Evolutionary conservation across 2,888 invertebrate genomes (phyloP).

Genomic region (Apotomis betuletana): DNA sequence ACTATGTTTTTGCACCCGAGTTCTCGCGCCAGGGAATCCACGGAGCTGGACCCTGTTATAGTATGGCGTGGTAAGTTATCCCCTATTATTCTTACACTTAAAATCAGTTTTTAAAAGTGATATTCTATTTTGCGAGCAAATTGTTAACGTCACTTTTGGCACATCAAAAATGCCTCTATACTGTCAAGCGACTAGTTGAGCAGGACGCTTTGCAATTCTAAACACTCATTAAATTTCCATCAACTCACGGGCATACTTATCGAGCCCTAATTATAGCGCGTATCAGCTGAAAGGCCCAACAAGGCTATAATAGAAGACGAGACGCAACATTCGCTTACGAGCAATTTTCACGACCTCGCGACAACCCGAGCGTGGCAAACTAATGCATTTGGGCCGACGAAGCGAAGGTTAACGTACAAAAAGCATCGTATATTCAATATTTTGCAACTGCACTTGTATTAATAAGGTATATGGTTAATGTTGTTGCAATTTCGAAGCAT

Average conservation of each 20-base stretch:
- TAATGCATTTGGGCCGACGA: constrained; percentile 77
- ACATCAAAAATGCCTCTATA: not conserved
- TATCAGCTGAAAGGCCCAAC: constrained; percentile 46
- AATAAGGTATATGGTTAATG: constrained; percentile 72
- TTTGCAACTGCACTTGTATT: constrained; percentile 80
- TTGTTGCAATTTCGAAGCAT: constrained; percentile 75
- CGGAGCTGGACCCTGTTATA: constrained; percentile 75
- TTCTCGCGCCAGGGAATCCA: constrained; percentile 73
- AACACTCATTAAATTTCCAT: not conserved
- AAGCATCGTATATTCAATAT: constrained; percentile 73
- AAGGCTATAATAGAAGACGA: constrained; percentile 41
- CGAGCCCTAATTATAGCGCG: constrained; percentile 18
- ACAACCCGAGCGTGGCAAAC: constrained; percentile 76
- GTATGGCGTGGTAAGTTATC: constrained; percentile 77
- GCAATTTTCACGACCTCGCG: constrained; percentile 71
- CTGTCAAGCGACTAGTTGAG: not conserved
- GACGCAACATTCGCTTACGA: constrained; percentile 43
- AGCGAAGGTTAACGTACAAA: constrained; percentile 76
- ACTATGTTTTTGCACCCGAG: constrained; percentile 80
- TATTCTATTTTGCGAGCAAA: too few species aligned
- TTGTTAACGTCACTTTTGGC: not conserved
- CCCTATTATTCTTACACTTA: not conserved
- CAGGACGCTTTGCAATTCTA: not conserved
- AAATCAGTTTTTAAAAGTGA: too few species aligned
- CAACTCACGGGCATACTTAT: not conserved